phyloP scores from a whole-genome alignment of 2,888 invertebrate species.

The Limenitis camilla region DNA sequence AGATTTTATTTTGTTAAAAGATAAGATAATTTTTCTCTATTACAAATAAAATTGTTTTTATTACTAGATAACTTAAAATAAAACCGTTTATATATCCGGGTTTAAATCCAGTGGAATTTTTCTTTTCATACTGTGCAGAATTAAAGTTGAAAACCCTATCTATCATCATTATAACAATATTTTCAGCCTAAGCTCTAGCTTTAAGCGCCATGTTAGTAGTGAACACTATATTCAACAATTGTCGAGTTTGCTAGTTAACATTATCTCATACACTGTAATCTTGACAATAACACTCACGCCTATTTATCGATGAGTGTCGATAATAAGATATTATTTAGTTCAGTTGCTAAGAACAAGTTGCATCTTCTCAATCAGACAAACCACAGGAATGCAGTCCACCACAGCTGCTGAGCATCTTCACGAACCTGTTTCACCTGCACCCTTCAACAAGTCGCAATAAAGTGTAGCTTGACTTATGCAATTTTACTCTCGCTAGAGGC shows the following conservation, averaged over 20 bases:
- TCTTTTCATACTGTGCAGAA: too few species aligned
- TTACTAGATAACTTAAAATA: too few species aligned
- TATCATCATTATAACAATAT: too few species aligned
- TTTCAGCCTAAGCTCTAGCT: not conserved
- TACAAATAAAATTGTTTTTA: too few species aligned
- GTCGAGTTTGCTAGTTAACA: not conserved
- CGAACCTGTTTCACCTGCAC: constrained; percentile 51
- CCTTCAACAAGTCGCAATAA: constrained; percentile 37
- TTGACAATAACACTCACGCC: too few species aligned
- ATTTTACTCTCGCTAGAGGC: constrained; percentile 35
- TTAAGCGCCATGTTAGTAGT: not conserved
- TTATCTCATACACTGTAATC: too few species aligned
- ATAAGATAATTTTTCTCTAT: too few species aligned
- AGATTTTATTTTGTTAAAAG: too few species aligned
- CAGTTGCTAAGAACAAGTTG: constrained; percentile 3
- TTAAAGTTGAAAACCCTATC: too few species aligned
- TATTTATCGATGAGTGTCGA: constrained; percentile 1
- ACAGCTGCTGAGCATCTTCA: constrained; percentile 52
- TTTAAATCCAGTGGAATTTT: too few species aligned
- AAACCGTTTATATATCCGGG: too few species aligned
- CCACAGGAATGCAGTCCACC: constrained; percentile 49
- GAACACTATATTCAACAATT: not conserved
- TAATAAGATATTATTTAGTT: constrained; percentile 4
- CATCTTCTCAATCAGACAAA: constrained; percentile 38
- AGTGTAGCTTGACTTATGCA: constrained; percentile 31